Evolutionary conservation across 2,113 vertebrate species (phyloP).

Genomic region (Chionomys nivalis): DNA sequence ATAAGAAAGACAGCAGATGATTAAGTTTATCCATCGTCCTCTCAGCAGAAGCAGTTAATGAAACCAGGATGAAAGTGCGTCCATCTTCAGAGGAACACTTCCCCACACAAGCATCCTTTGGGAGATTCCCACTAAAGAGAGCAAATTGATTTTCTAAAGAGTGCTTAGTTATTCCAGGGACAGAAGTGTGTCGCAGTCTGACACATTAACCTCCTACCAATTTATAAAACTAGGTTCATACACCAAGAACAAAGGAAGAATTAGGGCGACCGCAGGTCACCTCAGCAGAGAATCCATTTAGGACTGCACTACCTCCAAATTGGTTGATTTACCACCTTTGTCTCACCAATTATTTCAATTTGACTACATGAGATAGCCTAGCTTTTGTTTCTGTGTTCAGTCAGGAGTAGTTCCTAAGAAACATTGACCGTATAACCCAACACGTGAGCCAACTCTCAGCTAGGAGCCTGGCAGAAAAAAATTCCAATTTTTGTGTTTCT

Average conservation of each 20-base stretch:
- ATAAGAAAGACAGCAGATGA: slow-evolving; percentile 63
- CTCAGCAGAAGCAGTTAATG: slow-evolving; percentile 22
- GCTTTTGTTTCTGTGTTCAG: slow-evolving; percentile 28
- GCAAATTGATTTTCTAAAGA: slow-evolving; percentile 63
- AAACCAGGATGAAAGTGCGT: slow-evolving; percentile 52
- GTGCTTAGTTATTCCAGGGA: slow-evolving; percentile 45
- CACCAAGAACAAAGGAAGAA: slow-evolving; percentile 46
- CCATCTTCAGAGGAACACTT: slow-evolving; percentile 21
- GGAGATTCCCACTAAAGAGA: slow-evolving; percentile 7
- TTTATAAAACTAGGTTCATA: slow-evolving; percentile 23
- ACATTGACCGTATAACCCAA: background rate
- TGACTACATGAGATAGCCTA: background rate
- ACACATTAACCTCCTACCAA: slow-evolving; percentile 39
- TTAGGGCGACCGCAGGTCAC: slow-evolving; percentile 29
- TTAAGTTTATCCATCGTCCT: slow-evolving; percentile 57
- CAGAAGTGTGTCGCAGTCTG: slow-evolving; percentile 54
- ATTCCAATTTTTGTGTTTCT: background rate
- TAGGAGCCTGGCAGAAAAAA: background rate
- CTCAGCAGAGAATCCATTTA: slow-evolving; percentile 55
- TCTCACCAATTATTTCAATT: slow-evolving; percentile 54
- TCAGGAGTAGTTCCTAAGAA: slow-evolving; percentile 21
- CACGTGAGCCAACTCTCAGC: background rate
- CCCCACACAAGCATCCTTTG: slow-evolving; percentile 3
- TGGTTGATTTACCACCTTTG: slow-evolving; percentile 39
- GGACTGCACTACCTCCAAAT: background rate